Percentiles rank a stretch among this genome's conserved stretches.
phyloP scores from a whole-genome alignment of 2,888 invertebrate species.

The Caenorhabditis virilis region DNA sequence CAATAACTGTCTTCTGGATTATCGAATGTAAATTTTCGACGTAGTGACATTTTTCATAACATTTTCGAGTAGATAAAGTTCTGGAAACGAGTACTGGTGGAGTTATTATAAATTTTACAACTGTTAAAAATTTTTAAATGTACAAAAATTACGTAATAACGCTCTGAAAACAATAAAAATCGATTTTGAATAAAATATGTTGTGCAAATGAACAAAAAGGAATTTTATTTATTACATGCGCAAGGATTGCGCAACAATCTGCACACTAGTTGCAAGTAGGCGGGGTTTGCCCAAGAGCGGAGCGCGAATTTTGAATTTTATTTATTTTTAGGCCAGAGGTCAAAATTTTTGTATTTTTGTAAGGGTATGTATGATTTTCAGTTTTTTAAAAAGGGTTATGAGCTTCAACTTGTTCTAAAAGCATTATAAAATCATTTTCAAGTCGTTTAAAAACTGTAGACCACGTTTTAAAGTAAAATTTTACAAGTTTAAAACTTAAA shows the following conservation, averaged over 20 bases:
- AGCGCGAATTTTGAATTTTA: conserved; percentile 20
- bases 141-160: neutral
- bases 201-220: neutral
- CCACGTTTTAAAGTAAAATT: neutral
- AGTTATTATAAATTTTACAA: neutral
- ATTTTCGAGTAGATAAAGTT: no score
- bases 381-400: no score
- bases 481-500: neutral
- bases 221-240: conserved; percentile 3
- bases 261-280: conserved; percentile 8
- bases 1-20: conserved; percentile 63
- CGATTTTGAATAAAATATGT: conserved; percentile 1
- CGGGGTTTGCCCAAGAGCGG: neutral
- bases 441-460: neutral
- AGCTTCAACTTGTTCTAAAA: no score
- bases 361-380: no score
- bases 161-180: conserved; percentile 1
- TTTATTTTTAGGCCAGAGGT: conserved; percentile 9
- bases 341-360: neutral
- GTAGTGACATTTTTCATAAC: conserved; percentile 39
- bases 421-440: neutral
- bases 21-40: conserved; percentile 61
- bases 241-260: neutral
- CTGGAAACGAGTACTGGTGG: neutral
- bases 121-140: neutral